A percentile compares a stretch with the other conserved stretches of the same genome.
Conservation (phyloP, 2,113 vertebrate species). For the Anseranas semipalmata region DNA sequence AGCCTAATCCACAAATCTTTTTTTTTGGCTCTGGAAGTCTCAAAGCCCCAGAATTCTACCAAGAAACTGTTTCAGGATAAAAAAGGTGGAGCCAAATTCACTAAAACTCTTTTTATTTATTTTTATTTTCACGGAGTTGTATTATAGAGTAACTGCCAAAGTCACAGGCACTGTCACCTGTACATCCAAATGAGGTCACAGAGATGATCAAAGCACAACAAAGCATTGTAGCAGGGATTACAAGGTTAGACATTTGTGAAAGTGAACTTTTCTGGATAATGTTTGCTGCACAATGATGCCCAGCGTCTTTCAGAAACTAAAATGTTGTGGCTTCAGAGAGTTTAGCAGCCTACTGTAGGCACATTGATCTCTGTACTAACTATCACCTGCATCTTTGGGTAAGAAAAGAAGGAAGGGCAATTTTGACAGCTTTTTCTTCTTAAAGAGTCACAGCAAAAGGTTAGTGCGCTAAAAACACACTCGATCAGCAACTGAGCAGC, state of each 20-base stretch:
- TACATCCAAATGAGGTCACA: neutral
- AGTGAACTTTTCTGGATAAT: neutral
- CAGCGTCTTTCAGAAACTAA: neutral
- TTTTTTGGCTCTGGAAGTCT: neutral
- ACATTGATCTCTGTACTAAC: neutral
- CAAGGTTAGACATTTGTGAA: neutral
- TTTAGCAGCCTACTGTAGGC: neutral
- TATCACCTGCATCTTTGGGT: neutral
- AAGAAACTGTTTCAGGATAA: neutral
- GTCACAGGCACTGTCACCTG: neutral
- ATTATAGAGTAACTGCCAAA: neutral
- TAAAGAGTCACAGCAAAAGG: neutral
- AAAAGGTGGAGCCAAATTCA: neutral
- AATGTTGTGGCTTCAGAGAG: neutral
- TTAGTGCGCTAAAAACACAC: neutral
- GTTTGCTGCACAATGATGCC: neutral
- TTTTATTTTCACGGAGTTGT: rapidly evolving
- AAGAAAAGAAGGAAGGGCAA: neutral
- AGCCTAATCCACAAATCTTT: neutral
- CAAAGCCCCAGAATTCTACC: neutral
- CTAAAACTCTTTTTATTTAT: neutral
- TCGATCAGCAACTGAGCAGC: neutral
- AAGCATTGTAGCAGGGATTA: neutral
- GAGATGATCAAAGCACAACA: neutral
- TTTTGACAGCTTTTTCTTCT: neutral